phyloP scores from a whole-genome alignment of 2,888 invertebrate genomes.

The Thecophora atra region DNA sequence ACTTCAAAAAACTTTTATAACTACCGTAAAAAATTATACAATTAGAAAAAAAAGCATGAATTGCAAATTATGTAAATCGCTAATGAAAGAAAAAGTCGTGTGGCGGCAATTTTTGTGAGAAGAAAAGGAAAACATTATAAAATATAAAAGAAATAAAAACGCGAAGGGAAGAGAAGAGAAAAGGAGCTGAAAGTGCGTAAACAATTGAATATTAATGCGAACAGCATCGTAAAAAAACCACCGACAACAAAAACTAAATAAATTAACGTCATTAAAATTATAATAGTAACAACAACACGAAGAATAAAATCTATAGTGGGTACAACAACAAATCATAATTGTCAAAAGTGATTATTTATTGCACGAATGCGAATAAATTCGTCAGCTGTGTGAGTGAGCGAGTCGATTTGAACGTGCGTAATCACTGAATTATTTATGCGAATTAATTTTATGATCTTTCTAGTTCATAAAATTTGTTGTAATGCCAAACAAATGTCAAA shows the following conservation, averaged over 20 bases:
- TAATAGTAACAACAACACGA: slow-evolving; percentile 47
- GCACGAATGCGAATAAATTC: slow-evolving; percentile 1
- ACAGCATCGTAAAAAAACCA: slow-evolving; percentile 37
- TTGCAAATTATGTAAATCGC: slow-evolving; percentile 2
- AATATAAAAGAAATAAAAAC: background rate
- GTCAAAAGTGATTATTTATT: slow-evolving; percentile 59
- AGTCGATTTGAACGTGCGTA: background rate
- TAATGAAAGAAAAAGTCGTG: background rate
- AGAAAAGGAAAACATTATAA: background rate
- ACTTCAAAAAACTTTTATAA: no score
- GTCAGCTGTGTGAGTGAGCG: background rate
- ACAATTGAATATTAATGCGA: background rate
- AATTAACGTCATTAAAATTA: slow-evolving; percentile 29
- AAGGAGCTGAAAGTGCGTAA: background rate
- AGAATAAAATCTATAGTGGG: slow-evolving; percentile 11
- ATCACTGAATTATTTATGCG: slow-evolving; percentile 45
- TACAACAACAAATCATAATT: slow-evolving; percentile 54
- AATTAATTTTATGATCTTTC: slow-evolving; percentile 66
- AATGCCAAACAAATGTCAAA: slow-evolving; percentile 40
- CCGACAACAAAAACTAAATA: no score
- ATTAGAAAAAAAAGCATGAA: background rate
- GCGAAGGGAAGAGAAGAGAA: background rate
- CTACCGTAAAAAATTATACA: no score
- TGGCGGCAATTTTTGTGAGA: background rate
- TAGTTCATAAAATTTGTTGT: slow-evolving; percentile 62